These are phyloP conservation scores for Drosophila insularis DNA, from an alignment of 1,140 invertebrate genomes.

Conservation along the genomic window DNA sequence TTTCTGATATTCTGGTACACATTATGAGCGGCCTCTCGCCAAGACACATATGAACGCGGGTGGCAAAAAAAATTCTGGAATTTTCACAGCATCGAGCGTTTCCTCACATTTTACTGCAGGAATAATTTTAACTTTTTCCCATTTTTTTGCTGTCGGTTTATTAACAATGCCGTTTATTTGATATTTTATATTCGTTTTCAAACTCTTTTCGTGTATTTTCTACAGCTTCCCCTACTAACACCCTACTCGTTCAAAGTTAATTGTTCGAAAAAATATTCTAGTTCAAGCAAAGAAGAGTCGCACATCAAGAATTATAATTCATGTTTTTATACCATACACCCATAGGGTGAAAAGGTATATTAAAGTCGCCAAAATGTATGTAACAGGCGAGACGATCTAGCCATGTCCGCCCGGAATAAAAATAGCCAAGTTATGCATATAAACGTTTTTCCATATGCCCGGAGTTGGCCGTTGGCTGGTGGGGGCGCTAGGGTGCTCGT, in stretches of 20 bases:
- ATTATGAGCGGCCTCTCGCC: no score
- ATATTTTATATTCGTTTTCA: neutral
- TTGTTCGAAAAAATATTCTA: neutral
- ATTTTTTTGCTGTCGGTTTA: neutral
- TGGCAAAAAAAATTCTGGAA: no score
- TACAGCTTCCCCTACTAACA: neutral
- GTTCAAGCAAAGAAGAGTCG: neutral
- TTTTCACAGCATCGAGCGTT: conserved; percentile 4
- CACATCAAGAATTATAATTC: neutral
- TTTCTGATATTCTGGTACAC: neutral
- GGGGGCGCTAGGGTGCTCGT: no score
- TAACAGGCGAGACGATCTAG: no score
- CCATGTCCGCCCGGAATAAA: no score
- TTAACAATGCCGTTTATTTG: neutral
- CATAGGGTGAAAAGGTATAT: no score
- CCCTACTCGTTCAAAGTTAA: neutral
- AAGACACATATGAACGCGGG: no score
- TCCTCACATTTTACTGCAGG: conserved; percentile 2
- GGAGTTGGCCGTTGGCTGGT: no score
- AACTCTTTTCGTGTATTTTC: neutral
- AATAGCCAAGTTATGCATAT: no score
- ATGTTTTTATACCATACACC: no score
- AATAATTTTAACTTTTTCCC: neutral
- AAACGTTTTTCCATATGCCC: no score
- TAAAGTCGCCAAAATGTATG: no score